Evolutionary conservation across 64 coral and sea anemone species (phyloP), one percentile per base, ranked within the genome.

Genomic region (Stichodactyla helianthus): DNA sequence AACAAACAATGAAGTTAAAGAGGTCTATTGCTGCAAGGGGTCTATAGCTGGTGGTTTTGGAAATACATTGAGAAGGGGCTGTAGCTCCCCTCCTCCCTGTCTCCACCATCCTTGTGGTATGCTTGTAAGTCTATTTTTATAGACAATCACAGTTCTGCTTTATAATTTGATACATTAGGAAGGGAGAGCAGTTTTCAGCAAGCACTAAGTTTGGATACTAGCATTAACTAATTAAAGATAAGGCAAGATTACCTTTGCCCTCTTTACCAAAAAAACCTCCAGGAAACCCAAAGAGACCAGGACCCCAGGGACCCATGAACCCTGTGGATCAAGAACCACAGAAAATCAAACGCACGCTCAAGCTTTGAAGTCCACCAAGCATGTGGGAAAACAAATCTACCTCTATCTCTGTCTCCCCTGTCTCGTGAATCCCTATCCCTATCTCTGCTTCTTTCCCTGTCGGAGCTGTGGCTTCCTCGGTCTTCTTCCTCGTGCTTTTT

Each of bases 401-500:
- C 83, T 83, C 85, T 79, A 59, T 52, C 84, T 83, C 20, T 80
- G 84, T 54, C 83, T 54, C 13, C 62, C 18, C 63, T 55, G 62
- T 81, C 59, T 27, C 23, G 77, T 14, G 59, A 91, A 10, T 82
- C 84, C 31, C 83, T 58, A 26, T 84, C 83, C 6, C 85, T 82
- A 61, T 61, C 83, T 54, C 83, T 57, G 83, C 51, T 19, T 51
- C 83, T 58, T 4, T 84, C 83, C 11, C 79, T 77, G 19, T 60
- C 55, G 28, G 25, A 35, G 25, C 71, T 83, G 31, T 78, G 6
- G 13, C 71, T 6, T 8, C 79, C 26, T 68, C 62, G 27, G 31
- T 81, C 31, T 35, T 99, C 97, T 64, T 89, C 54, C 68, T 99
- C 93, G 25, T 99, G 89, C 50, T 77, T 99, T 50, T 90, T 92